Base-by-base conservation (phyloP, 92 coral and sea anemone species). In the Zoanthus sansibaricus region DNA sequence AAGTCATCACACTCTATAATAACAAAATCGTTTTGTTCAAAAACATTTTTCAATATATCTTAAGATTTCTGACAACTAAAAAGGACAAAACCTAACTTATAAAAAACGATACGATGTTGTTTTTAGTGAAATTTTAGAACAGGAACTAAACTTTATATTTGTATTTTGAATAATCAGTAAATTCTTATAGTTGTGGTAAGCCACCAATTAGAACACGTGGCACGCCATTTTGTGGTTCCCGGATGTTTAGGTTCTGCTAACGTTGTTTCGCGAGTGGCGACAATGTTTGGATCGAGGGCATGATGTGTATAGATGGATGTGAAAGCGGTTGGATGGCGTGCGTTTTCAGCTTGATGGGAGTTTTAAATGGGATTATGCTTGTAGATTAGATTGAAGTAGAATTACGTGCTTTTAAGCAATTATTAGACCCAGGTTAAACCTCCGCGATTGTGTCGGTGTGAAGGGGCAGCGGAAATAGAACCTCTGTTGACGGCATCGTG, bases 171-270 rank as follows among this genome's bases (percentile, higher is more conserved):
- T 46, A 72, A 18, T 9, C 0, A 0, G 69, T 64, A 86, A 31
- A 83, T 76, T 93, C 98, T 95, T 84, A 55, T 18, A 69, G 82
- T 82, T 20, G 66, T 14, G 42, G 83, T 15, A 32, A 90, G 85
- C 76, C 90, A 92, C 98, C 98, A 95, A 95, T 95, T 83, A 93
- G 88, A 93, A 95, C 98, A 93, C 98, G 96, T 93, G 98, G 95
- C 93, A 86, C 62, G 80, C 87, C 42, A 25, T 69, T 37, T 77
- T 71, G 91, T 71, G 37, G 87, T 46, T 89, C 98, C 98, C 98
- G 98, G 95, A 95, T 95, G 98, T 85, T 80, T 80, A 58, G 85
- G 85, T 42, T 83, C 78, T 45, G 73, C 30, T 25, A 69, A 67
- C 84, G 72, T 80, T 31, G 71, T 25, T 48, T 20, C 45, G 51